These are phyloP conservation scores for Iguana delicatissima DNA, from an alignment of 2,797 vertebrate species.

Conservation along the genomic window DNA sequence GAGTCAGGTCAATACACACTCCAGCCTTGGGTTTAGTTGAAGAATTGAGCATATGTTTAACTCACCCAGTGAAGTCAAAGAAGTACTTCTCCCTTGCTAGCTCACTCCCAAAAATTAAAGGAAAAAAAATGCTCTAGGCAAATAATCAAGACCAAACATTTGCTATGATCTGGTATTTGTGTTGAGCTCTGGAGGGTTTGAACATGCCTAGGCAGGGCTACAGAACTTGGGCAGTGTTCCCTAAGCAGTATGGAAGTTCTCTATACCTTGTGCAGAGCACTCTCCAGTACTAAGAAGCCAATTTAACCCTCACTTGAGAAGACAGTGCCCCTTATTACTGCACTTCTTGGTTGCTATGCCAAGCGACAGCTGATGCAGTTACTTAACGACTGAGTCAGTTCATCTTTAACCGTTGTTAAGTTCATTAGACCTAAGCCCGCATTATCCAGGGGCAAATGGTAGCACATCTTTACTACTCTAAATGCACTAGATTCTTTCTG, in stretches of 20 bases:
- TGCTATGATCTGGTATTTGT: background rate
- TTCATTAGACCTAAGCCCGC: conserved; percentile 5
- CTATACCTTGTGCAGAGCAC: background rate
- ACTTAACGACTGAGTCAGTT: background rate
- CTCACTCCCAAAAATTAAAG: background rate
- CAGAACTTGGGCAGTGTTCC: background rate
- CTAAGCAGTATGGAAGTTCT: background rate
- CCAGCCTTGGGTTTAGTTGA: background rate
- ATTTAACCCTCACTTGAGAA: background rate
- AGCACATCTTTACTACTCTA: background rate
- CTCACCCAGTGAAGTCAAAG: background rate
- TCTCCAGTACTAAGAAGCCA: background rate
- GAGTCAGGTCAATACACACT: too few species aligned
- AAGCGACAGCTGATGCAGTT: background rate
- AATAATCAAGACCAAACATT: background rate
- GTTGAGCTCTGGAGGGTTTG: background rate
- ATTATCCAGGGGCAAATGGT: background rate
- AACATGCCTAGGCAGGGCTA: background rate
- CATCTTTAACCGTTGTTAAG: background rate
- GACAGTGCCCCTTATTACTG: background rate
- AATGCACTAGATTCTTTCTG: too few species aligned
- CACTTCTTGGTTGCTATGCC: background rate
- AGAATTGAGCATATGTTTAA: background rate
- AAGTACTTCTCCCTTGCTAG: background rate
- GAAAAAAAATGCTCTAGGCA: background rate